Percentiles rank a stretch among this genome's conserved stretches.
phyloP scores from a whole-genome alignment of 2,113 vertebrate species.

The Gila orcuttii region DNA sequence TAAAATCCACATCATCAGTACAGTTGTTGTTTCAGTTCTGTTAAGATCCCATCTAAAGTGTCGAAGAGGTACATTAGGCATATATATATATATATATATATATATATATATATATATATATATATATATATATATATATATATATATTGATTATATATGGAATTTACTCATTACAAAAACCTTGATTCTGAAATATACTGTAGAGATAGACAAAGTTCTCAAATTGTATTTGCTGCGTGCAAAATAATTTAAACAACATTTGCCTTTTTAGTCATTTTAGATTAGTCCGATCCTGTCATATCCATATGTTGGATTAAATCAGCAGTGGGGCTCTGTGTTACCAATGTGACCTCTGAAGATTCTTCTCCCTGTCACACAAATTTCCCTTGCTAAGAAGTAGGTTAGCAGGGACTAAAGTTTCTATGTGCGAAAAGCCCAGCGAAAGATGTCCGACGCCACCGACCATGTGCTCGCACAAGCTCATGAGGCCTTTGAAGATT shows the following conservation, averaged over 20 bases:
- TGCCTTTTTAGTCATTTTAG: background rate
- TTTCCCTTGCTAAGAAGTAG: conserved; percentile 17
- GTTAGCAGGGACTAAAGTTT: background rate
- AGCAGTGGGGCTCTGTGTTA: background rate
- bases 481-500: conserved; percentile 1
- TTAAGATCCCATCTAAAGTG: no score
- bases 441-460: background rate
- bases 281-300: background rate
- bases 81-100: no score
- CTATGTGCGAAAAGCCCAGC: conserved; percentile 4
- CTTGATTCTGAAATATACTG: background rate
- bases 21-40: background rate
- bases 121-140: no score
- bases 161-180: no score
- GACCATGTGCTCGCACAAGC: background rate
- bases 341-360: conserved; percentile 14
- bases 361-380: background rate
- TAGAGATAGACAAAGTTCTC: background rate
- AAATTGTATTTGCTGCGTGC: background rate
- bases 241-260: background rate
- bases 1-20: background rate
- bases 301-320: background rate
- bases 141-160: no score
- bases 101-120: no score
- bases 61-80: no score